Percentiles rank a stretch among this genome's conserved stretches.
Conservation (phyloP, 2,113 vertebrate genomes). For the Cochlearius cochlearius region DNA sequence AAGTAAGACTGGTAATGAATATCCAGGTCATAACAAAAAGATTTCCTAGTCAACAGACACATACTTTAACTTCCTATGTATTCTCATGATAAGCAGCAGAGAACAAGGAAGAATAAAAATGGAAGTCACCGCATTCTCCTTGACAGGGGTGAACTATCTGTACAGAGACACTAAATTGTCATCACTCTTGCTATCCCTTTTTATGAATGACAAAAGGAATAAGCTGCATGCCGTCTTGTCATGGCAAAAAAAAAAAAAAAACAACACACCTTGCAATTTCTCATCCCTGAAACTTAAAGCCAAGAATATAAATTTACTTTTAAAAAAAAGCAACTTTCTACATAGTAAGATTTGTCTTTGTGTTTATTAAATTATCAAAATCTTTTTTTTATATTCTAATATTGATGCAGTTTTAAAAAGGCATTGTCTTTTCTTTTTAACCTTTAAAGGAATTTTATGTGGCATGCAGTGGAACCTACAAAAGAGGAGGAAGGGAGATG, state of each 20-base stretch:
- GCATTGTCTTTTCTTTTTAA: not conserved
- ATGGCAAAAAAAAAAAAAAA: not conserved
- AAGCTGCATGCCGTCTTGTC: not conserved
- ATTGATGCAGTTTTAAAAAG: not conserved
- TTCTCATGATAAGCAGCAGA: not conserved
- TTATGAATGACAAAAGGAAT: not conserved
- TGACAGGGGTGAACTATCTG: not conserved
- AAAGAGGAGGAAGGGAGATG: not conserved
- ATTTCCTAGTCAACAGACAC: not conserved
- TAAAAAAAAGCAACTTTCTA: not conserved
- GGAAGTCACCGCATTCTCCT: not conserved
- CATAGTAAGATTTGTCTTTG: not conserved
- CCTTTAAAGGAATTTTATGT: not conserved
- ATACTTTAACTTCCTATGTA: not conserved
- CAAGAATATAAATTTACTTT: not conserved
- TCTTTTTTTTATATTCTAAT: too few relatives aligned
- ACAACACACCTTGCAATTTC: not conserved
- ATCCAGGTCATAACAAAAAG: not conserved
- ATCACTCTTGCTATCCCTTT: not conserved
- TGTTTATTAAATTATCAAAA: too few relatives aligned
- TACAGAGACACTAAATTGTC: not conserved
- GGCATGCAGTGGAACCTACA: not conserved
- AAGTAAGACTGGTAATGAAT: not conserved
- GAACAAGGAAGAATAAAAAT: not conserved
- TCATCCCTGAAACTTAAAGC: not conserved